Percentiles rank a stretch among this genome's conserved stretches.
These are phyloP conservation scores for Oxytorus armatus DNA, from an alignment of 2,888 invertebrate species.

Conservation along the genomic window DNA sequence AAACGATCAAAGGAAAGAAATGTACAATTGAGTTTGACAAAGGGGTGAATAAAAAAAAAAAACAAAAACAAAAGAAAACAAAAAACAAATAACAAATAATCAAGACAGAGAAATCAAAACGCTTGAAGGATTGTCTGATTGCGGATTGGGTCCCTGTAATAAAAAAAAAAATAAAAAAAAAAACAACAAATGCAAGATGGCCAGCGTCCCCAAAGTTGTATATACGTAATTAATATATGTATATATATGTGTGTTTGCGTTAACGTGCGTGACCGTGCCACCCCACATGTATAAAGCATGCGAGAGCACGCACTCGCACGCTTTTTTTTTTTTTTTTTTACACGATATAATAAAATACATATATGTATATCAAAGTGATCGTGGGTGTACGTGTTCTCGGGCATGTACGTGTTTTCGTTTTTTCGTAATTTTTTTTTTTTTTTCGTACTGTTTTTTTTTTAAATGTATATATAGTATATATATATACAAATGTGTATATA, in stretches of 20 bases:
- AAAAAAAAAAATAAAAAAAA: no score
- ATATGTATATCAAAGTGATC: conserved; percentile 63
- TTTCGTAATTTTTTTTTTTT: conserved; percentile 24
- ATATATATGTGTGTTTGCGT: conserved; percentile 62
- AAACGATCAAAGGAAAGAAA: conserved; percentile 85
- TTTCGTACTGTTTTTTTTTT: conserved; percentile 12
- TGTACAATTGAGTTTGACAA: conserved; percentile 74
- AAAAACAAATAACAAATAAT: conserved; percentile 77
- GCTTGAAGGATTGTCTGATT: conserved; percentile 84
- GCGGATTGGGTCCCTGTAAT: conserved; percentile 84
- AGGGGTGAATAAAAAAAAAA: conserved; percentile 65
- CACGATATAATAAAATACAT: conserved; percentile 71
- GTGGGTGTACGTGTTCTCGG: conserved; percentile 44
- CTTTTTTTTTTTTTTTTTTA: conserved; percentile 50
- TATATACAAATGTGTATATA: conserved; percentile 60
- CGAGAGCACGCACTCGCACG: conserved; percentile 71
- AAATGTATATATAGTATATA: conserved; percentile 6
- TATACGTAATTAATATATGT: conserved; percentile 77
- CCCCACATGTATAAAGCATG: conserved; percentile 50
- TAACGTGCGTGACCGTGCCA: conserved; percentile 66
- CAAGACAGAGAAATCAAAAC: conserved; percentile 80
- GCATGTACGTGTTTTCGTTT: conserved; percentile 55
- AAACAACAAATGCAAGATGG: conserved; percentile 85
- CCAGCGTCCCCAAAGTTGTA: conserved; percentile 84
- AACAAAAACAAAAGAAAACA: conserved; percentile 78